Conservation (phyloP, 2,797 vertebrate genomes). For the Sebastes melanostomus region DNA sequence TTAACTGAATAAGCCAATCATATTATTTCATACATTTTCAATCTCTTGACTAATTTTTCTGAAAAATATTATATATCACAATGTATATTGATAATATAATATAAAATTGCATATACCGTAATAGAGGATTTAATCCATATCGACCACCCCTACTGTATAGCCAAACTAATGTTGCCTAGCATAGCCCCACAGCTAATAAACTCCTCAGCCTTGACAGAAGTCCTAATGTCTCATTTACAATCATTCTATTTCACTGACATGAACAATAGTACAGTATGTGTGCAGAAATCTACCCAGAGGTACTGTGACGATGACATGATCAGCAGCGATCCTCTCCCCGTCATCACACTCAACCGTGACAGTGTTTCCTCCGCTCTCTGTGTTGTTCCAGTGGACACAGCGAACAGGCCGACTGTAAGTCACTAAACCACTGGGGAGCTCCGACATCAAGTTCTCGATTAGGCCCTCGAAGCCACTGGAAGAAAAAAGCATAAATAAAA, state of each 20-base stretch:
- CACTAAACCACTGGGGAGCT: too few relatives aligned
- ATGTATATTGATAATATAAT: too few relatives aligned
- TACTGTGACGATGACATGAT: slow-evolving; percentile 85
- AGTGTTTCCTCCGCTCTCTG: slow-evolving; percentile 52
- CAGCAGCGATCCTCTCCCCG: slow-evolving; percentile 79
- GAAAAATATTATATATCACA: too few relatives aligned
- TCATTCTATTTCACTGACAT: neutral
- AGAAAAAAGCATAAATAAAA: too few relatives aligned
- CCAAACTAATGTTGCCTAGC: neutral
- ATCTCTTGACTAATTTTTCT: too few relatives aligned
- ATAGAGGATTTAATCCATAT: neutral
- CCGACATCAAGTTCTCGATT: too few relatives aligned
- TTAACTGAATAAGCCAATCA: too few relatives aligned
- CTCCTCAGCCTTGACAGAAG: neutral
- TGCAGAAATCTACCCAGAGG: too few relatives aligned
- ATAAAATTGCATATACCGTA: too few relatives aligned
- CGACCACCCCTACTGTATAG: too few relatives aligned
- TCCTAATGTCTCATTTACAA: neutral
- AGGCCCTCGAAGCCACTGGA: too few relatives aligned
- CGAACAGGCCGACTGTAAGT: slow-evolving; percentile 50
- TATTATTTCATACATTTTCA: too few relatives aligned
- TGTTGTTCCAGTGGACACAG: slow-evolving; percentile 84
- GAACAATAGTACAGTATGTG: neutral
- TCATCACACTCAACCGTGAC: slow-evolving; percentile 87
- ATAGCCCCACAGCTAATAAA: neutral